Evolutionary conservation across 2,113 vertebrate species (phyloP).

Genomic region (Myrmecophaga tridactyla): DNA sequence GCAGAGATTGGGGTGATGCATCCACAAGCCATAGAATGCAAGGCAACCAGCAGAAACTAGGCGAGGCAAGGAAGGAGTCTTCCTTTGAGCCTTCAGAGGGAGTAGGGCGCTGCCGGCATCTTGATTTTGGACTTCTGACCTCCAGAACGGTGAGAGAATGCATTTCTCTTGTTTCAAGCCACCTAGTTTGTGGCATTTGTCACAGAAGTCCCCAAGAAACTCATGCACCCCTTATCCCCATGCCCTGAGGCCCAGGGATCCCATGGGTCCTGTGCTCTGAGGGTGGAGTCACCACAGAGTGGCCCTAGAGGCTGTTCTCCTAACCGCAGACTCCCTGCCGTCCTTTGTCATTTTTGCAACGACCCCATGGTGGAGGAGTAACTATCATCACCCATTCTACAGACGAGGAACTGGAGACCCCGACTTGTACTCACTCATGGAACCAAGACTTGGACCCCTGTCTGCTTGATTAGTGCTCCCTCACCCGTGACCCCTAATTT

Average conservation of each 20-base stretch:
- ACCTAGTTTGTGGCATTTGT: no score
- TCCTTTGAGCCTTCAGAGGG: no score
- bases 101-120: no score
- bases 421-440: not conserved
- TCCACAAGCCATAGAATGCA: no score
- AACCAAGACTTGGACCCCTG: not conserved
- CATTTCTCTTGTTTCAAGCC: no score
- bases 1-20: no score
- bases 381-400: not conserved
- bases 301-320: not conserved
- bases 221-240: not conserved
- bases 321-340: not conserved
- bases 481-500: not conserved
- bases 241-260: no score
- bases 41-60: no score
- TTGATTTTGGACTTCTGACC: no score
- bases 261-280: not conserved
- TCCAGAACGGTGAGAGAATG: no score
- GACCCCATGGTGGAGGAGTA: not conserved
- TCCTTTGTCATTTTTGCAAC: not conserved
- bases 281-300: not conserved
- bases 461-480: not conserved
- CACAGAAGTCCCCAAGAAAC: no score
- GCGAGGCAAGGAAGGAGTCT: no score
- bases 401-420: not conserved